Conservation (phyloP, 1,140 invertebrate genomes). For the Physella acuta region DNA sequence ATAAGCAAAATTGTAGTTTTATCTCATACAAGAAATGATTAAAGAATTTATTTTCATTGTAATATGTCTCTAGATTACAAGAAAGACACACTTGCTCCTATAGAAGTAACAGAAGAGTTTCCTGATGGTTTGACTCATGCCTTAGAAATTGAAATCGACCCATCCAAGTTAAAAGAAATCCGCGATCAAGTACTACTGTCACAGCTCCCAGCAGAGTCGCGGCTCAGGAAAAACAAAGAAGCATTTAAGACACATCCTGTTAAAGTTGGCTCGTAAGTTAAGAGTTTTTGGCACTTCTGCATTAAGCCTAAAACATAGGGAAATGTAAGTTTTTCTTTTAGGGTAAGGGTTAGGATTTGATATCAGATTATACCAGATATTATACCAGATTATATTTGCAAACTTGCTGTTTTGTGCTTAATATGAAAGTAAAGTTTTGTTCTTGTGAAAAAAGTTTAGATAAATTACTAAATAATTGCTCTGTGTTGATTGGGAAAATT, state of each 20-base stretch:
- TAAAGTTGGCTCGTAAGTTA: slow-evolving; percentile 7
- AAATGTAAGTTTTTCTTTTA: too few relatives aligned
- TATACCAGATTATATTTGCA: too few relatives aligned
- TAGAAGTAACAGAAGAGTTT: slow-evolving; percentile 9
- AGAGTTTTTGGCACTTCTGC: too few relatives aligned
- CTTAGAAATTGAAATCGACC: slow-evolving; percentile 13
- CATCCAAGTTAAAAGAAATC: background rate
- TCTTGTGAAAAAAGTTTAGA: too few relatives aligned
- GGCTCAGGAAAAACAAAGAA: slow-evolving; percentile 9
- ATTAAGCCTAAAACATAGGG: too few relatives aligned
- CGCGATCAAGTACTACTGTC: slow-evolving; percentile 9
- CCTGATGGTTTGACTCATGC: slow-evolving; percentile 7
- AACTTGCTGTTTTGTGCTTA: too few relatives aligned
- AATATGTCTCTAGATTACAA: slow-evolving; percentile 12
- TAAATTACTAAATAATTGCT: too few relatives aligned
- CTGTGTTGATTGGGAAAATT: too few relatives aligned
- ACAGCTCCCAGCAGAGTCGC: slow-evolving; percentile 2
- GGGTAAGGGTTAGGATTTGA: too few relatives aligned
- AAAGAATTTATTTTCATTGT: background rate
- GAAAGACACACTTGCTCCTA: slow-evolving; percentile 6
- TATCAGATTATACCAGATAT: too few relatives aligned
- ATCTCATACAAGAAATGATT: background rate
- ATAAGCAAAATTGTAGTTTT: too few relatives aligned
- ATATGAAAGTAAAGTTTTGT: too few relatives aligned
- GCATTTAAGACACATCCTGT: background rate